Evolutionary conservation across 2,888 invertebrate genomes (phyloP), one percentile per base, ranked within the genome.

Genomic region (Agrochola circellaris): DNA sequence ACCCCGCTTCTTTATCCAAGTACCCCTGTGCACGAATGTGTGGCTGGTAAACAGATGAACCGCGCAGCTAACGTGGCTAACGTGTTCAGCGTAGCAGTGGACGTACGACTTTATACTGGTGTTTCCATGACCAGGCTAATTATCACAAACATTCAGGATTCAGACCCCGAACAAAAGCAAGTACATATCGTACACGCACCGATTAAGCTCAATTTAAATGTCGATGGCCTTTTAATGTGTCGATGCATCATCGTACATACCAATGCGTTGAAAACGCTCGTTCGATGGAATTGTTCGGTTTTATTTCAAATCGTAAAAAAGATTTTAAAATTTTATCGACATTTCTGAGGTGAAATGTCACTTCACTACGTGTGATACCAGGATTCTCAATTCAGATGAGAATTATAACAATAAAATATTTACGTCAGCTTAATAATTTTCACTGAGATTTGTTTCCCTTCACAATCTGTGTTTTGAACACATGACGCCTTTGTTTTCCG

Each of bases 191-290:
- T 30, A 69, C 70, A 78, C 13, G 48, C 8, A 30, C 23, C 38
- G n/a, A 48, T 54, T 48, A 75, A 64, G 9, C 7, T 8, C 26
- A n/a, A 34, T 42, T 15, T 51, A 68, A 77, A 68, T 54, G 26
- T 61, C 61, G 34, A 79, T 68, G 13, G 45, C 17, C 23, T 34
- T 38, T 56, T 48, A 26, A 62, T 56, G n/a, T 48, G 38, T 20
- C 26, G 26, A 68, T 54, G 11, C 51, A 77, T 60, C 60, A 77
- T 23, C 4, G 54, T 7, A 62, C 23, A 45, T 79, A 34, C 17
- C 23, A 34, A 62, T 13, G 61, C 70, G 17, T 34, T 54, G 60
- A 61, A 54, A 67, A 5, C n/a, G 15, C 20, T 51, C 51, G 48
- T 48, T 48, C 23, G 1, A 26, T 65, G 20, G 20, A 60, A 60